Evolutionary conservation across 1,140 invertebrate genomes (phyloP).

Genomic region (Diachasma alloeum): DNA sequence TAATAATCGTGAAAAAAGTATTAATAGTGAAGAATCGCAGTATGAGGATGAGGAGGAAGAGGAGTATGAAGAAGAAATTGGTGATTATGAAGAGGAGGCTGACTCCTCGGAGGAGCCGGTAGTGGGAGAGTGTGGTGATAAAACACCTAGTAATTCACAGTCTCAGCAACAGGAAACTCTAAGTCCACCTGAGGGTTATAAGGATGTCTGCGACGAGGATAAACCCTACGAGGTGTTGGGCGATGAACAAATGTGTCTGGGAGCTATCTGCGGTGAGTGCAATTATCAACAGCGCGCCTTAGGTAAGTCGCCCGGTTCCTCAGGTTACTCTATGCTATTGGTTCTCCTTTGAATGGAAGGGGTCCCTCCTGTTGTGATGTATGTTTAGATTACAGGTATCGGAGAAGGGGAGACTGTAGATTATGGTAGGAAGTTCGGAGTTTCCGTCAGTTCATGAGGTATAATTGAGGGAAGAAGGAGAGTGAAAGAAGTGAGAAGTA

Average conservation of each 20-base stretch:
- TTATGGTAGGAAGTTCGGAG: too few relatives aligned
- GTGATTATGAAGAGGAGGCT: slow-evolving; percentile 49
- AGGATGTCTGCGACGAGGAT: slow-evolving; percentile 69
- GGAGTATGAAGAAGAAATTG: slow-evolving; percentile 67
- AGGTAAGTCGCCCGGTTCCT: slow-evolving; percentile 44
- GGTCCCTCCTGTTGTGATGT: too few relatives aligned
- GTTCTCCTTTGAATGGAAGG: too few relatives aligned
- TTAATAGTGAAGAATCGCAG: slow-evolving; percentile 36
- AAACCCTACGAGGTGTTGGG: slow-evolving; percentile 41
- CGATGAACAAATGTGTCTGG: slow-evolving; percentile 21
- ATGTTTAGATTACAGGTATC: too few relatives aligned
- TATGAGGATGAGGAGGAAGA: slow-evolving; percentile 40
- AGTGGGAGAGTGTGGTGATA: neutral
- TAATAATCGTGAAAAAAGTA: slow-evolving; percentile 12
- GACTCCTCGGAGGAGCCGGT: slow-evolving; percentile 66
- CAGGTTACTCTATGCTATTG: neutral
- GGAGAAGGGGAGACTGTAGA: too few relatives aligned
- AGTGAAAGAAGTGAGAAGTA: too few relatives aligned
- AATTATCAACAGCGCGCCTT: slow-evolving; percentile 45
- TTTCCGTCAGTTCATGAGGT: too few relatives aligned
- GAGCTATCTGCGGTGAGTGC: slow-evolving; percentile 47
- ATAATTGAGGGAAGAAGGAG: too few relatives aligned
- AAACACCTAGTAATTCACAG: slow-evolving; percentile 14
- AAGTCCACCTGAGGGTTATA: slow-evolving; percentile 86
- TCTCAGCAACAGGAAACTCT: slow-evolving; percentile 74